Evolutionary conservation across 1,140 invertebrate genomes (phyloP).

Genomic region (Eciton burchellii): DNA sequence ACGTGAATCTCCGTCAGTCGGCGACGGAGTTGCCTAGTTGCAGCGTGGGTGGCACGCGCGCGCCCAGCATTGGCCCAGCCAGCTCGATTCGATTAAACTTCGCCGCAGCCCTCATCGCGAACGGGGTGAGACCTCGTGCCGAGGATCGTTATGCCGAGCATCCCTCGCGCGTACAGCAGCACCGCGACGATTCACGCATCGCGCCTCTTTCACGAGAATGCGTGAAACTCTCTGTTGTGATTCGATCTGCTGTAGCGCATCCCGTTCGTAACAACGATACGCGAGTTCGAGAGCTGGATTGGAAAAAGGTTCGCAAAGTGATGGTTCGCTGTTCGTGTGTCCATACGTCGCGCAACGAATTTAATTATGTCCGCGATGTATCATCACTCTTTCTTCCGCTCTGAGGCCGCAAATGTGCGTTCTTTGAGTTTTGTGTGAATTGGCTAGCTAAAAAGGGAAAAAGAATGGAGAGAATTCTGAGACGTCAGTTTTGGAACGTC

Average conservation of each 20-base stretch:
- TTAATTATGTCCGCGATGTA: too few species aligned
- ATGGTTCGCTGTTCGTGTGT: too few species aligned
- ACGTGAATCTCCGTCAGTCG: conserved; percentile 54
- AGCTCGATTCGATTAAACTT: conserved; percentile 56
- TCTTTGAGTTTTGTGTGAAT: too few species aligned
- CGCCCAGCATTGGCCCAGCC: conserved; percentile 34
- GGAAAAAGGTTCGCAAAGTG: too few species aligned
- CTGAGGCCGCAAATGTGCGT: too few species aligned
- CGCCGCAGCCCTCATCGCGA: conserved; percentile 33
- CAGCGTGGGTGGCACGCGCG: conserved; percentile 41
- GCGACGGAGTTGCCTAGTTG: conserved; percentile 54
- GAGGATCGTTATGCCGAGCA: conserved; percentile 11
- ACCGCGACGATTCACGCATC: not conserved
- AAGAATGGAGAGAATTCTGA: too few species aligned
- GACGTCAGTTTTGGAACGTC: too few species aligned
- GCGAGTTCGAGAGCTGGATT: too few species aligned
- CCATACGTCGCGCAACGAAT: too few species aligned
- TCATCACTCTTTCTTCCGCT: too few species aligned
- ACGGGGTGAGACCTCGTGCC: conserved; percentile 41
- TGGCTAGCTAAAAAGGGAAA: too few species aligned
- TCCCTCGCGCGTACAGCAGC: not conserved
- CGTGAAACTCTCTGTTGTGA: not conserved
- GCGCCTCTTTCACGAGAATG: not conserved
- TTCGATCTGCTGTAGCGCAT: not conserved
- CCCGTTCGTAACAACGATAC: too few species aligned